Base-by-base conservation (phyloP, 1,140 invertebrate species). In the Diplogasteroides magnus region DNA sequence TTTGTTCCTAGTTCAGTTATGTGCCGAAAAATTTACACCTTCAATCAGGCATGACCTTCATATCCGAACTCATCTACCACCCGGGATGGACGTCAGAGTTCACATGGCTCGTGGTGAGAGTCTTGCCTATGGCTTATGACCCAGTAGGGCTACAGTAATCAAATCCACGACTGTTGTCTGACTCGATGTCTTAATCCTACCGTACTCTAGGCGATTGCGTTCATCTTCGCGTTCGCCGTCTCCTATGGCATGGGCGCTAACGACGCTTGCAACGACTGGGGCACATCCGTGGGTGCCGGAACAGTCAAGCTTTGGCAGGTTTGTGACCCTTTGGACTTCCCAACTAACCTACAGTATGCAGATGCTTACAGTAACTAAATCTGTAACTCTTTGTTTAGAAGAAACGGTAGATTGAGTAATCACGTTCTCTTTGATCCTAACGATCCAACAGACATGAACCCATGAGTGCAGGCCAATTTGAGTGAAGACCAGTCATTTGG, bases 211-310 rank as follows among this genome's bases (percentile, higher is more conserved):
- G 6, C 6, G 2, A 60, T 72, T 1, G 70, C 70, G 13, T 72
- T 72, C 58, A 26, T 72, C 13, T 72, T 72, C 31, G 70, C 70
- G n/a, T 72, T 72, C 32, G 55, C 67, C 55, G 70, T 72, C 25
- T 72, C 70, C 3, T 72, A 72, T 55, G 70, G 70, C 67, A 72
- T 72, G 70, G 70, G 70, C 26, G 70, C 70, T 11, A 72, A 72
- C 37, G 70, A 72, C 48, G 61, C 64, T 26, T 72, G 70, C 25
- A 72, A 72, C 28, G 70, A 72, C 37, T 72, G 70, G 70, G 70
- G 70, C 26, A 64, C 70, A 23, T 64, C 70, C 0, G 70, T 72
- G 0, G 70, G 70, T 23, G 70, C 70, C 13, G 70, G 70, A 31
- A 72, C 70, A 57, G 70, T 72, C 0, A 72, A 67, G 56, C n/a